Evolutionary conservation across 2,888 invertebrate species (phyloP).

Genomic region (Drosophila meridiana): DNA sequence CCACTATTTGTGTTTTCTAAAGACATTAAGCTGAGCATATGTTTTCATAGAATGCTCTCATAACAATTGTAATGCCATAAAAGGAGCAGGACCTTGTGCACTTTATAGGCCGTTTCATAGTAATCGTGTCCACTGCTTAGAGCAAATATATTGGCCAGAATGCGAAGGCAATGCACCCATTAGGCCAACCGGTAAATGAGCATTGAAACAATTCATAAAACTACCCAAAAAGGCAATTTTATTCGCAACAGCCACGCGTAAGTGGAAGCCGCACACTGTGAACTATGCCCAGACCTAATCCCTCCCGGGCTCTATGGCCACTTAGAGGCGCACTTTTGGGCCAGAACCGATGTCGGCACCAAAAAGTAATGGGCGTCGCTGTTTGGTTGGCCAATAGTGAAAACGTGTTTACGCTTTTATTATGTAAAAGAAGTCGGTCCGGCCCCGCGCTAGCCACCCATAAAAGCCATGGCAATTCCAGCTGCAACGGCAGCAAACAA

Average conservation of each 20-base stretch:
- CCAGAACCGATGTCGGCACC: slow-evolving; percentile 52
- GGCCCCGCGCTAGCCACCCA: slow-evolving; percentile 19
- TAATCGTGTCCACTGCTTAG: slow-evolving; percentile 36
- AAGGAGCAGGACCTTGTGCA: slow-evolving; percentile 23
- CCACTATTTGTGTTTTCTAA: neutral
- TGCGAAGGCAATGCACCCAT: slow-evolving; percentile 72
- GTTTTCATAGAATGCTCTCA: slow-evolving; percentile 1
- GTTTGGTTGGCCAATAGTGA: slow-evolving; percentile 65
- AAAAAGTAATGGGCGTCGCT: slow-evolving; percentile 59
- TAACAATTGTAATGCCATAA: slow-evolving; percentile 17
- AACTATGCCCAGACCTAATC: slow-evolving; percentile 3
- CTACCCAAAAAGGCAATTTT: slow-evolving; percentile 65
- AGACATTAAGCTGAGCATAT: slow-evolving; percentile 10
- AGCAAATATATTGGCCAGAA: slow-evolving; percentile 29
- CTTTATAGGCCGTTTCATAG: slow-evolving; percentile 46
- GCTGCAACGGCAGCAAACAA: slow-evolving; percentile 2
- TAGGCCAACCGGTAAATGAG: slow-evolving; percentile 75
- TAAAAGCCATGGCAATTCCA: slow-evolving; percentile 45
- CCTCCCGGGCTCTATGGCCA: slow-evolving; percentile 25
- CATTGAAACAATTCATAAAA: slow-evolving; percentile 80
- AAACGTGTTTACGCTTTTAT: slow-evolving; percentile 81
- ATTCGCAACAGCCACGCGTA: slow-evolving; percentile 64
- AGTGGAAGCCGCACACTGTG: slow-evolving; percentile 31
- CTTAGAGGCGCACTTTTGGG: slow-evolving; percentile 37
- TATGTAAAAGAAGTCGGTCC: slow-evolving; percentile 63